Conservation (phyloP, 2,888 invertebrate genomes). For the Desoria tigrina region DNA sequence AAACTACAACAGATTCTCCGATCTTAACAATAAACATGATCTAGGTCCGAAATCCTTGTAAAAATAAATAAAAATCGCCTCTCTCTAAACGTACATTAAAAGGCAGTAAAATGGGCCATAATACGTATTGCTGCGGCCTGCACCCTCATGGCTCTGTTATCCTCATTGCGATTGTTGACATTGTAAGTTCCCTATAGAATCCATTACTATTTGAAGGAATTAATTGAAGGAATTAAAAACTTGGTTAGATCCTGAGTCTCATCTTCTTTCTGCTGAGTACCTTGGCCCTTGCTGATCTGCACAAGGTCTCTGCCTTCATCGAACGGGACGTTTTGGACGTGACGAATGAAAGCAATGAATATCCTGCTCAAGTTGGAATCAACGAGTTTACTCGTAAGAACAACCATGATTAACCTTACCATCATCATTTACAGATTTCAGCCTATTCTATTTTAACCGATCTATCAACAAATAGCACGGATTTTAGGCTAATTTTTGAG, state of each 20-base stretch:
- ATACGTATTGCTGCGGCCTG: constrained; percentile 45
- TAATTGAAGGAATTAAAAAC: no score
- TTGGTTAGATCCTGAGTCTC: constrained; percentile 46
- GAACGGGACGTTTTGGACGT: constrained; percentile 40
- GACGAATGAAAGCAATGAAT: constrained; percentile 33
- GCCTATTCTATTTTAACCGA: no score
- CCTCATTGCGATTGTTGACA: constrained; percentile 51
- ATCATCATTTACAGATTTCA: constrained; percentile 11
- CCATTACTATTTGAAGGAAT: no score
- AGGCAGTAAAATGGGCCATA: constrained; percentile 20
- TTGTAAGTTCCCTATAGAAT: constrained; percentile 43
- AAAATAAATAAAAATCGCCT: no score
- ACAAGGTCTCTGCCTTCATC: constrained; percentile 46
- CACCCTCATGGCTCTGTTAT: constrained; percentile 47
- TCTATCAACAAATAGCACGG: no score
- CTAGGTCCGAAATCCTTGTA: no score
- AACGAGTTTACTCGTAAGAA: constrained; percentile 45
- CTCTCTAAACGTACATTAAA: no score
- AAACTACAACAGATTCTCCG: no score
- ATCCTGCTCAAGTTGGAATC: constrained; percentile 36
- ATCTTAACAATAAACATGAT: no score
- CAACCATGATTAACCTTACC: neutral
- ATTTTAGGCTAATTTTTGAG: no score
- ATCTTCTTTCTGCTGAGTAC: constrained; percentile 47
- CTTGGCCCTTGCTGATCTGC: constrained; percentile 51